phyloP scores from a whole-genome alignment of 2,113 vertebrate species.

The Thermophis baileyi region DNA sequence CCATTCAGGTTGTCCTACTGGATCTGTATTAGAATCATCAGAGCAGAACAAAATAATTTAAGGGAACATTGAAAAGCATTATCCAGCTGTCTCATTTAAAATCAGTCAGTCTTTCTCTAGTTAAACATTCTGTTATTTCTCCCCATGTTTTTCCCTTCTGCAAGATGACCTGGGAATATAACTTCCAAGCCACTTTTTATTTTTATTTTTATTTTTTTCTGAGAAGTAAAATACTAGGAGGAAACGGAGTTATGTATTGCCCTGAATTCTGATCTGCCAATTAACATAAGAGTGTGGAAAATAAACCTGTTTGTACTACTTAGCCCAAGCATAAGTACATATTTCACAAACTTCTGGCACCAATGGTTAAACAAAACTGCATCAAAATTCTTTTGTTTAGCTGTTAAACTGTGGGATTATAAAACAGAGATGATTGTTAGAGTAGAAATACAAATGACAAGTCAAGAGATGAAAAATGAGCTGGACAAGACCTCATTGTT shows the following conservation, averaged over 20 bases:
- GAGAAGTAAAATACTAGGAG: slow-evolving; percentile 52
- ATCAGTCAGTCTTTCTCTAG: slow-evolving; percentile 42
- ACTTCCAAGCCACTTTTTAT: slow-evolving; percentile 32
- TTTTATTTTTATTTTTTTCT: slow-evolving; percentile 15
- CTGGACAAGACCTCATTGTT: neutral
- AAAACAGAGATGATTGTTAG: neutral
- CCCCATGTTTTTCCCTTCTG: neutral
- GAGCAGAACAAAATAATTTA: slow-evolving; percentile 25
- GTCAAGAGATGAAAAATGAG: neutral
- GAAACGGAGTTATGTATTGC: slow-evolving; percentile 39
- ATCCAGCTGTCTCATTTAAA: slow-evolving; percentile 32
- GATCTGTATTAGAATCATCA: slow-evolving; percentile 20
- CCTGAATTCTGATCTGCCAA: slow-evolving; percentile 50
- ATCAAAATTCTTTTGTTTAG: neutral
- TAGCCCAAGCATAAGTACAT: slow-evolving; percentile 36
- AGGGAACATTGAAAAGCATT: slow-evolving; percentile 46
- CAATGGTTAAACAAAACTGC: slow-evolving; percentile 11
- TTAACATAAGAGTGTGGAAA: slow-evolving; percentile 32
- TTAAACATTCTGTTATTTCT: slow-evolving; percentile 42
- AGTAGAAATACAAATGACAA: neutral
- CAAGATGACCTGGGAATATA: slow-evolving; percentile 48
- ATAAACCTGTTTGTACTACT: slow-evolving; percentile 11
- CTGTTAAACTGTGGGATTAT: neutral
- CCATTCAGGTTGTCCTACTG: neutral
- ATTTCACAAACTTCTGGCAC: slow-evolving; percentile 35